Evolutionary conservation across 2,113 vertebrate species (phyloP).

Genomic region (Phylloscopus trochiloides): DNA sequence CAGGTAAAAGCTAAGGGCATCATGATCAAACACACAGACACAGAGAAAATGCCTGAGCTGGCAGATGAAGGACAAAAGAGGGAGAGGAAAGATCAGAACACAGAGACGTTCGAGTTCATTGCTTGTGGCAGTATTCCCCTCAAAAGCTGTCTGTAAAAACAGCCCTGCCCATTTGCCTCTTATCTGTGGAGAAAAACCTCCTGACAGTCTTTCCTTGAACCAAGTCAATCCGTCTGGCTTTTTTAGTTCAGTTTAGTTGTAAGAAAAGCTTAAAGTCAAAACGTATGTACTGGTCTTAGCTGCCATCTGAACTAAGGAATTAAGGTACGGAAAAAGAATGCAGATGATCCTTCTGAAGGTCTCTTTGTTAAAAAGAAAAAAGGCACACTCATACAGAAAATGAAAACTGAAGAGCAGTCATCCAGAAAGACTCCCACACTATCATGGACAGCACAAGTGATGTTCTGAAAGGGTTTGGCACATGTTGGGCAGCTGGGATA

Average conservation of each 20-base stretch:
- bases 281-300: background rate
- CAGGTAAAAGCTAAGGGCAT: background rate
- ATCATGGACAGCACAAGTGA: background rate
- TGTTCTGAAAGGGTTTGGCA: constrained; percentile 38
- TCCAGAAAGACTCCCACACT: background rate
- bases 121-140: background rate
- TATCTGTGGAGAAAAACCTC: background rate
- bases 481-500: constrained; percentile 12
- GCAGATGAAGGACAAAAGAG: constrained; percentile 24
- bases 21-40: background rate
- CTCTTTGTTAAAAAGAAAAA: background rate
- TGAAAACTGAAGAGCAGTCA: background rate
- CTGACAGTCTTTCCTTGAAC: background rate
- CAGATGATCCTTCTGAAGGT: background rate
- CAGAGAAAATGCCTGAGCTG: background rate
- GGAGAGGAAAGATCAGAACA: background rate
- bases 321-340: background rate
- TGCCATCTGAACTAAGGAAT: background rate
- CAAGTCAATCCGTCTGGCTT: background rate
- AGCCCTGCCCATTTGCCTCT: background rate
- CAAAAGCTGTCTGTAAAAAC: background rate
- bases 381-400: background rate
- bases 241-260: background rate
- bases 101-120: background rate
- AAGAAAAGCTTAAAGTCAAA: background rate